phyloP scores from a whole-genome alignment of 1,140 invertebrate species.

The Polyergus mexicanus region DNA sequence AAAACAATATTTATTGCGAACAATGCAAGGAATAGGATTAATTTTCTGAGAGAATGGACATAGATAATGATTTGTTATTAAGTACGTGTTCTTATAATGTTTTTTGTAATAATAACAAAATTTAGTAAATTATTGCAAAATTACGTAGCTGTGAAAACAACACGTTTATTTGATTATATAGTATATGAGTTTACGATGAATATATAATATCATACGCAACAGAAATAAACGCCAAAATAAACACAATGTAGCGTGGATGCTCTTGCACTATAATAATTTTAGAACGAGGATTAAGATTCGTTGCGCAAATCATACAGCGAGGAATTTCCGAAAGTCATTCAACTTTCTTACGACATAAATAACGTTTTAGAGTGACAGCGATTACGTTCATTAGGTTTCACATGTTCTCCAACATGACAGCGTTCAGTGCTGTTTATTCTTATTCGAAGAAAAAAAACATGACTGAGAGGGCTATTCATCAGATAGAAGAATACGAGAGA shows the following conservation, averaged over 20 bases:
- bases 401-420: neutral
- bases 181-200: neutral
- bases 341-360: constrained; percentile 26
- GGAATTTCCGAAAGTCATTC: constrained; percentile 31
- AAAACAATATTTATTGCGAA: no score
- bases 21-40: no score
- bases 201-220: neutral
- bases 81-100: neutral
- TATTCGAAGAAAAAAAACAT: neutral
- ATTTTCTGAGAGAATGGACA: no score
- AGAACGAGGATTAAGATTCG: neutral
- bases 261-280: neutral
- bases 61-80: no score
- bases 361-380: constrained; percentile 17
- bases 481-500: neutral
- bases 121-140: neutral
- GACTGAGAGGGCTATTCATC: no score
- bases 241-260: neutral
- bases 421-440: neutral
- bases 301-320: neutral
- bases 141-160: neutral
- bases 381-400: constrained; percentile 29
- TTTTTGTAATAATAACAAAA: neutral
- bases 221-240: constrained; percentile 25
- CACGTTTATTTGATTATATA: neutral